These are phyloP conservation scores for Cercopithecus mona DNA, from an alignment of 2,113 vertebrate species.

Conservation along the genomic window DNA sequence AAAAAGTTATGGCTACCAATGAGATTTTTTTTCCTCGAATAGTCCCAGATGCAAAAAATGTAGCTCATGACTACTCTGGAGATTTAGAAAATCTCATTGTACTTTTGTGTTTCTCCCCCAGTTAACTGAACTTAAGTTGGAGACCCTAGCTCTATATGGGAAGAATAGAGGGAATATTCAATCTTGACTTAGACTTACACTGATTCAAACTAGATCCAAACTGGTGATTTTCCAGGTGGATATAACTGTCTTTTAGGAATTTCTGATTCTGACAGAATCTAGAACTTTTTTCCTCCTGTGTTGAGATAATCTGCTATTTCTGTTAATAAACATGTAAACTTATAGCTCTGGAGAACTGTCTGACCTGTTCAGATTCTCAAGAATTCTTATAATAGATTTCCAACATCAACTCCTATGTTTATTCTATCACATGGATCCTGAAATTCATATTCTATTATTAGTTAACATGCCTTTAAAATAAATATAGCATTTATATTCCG, in stretches of 20 bases:
- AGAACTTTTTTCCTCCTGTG: not conserved
- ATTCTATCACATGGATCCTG: not conserved
- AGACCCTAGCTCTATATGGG: not conserved
- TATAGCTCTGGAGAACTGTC: not conserved
- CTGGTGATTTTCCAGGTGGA: not conserved
- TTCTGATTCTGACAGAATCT: not conserved
- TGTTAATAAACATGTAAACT: not conserved
- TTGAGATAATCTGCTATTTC: not conserved
- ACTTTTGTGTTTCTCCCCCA: not conserved
- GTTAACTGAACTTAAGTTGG: not conserved
- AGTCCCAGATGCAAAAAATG: not conserved
- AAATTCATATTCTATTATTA: not conserved
- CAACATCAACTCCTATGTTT: not conserved
- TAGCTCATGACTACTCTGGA: not conserved
- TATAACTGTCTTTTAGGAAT: not conserved
- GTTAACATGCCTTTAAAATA: not conserved
- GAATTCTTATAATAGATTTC: not conserved
- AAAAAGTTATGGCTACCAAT: not conserved
- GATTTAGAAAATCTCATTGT: not conserved
- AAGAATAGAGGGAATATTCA: not conserved
- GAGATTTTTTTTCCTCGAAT: not conserved
- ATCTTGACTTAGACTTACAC: not conserved
- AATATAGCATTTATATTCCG: not conserved
- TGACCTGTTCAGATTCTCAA: not conserved
- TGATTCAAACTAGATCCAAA: not conserved